Evolutionary conservation across 2,797 vertebrate genomes (phyloP).

Genomic region (Ceryle rudis): DNA sequence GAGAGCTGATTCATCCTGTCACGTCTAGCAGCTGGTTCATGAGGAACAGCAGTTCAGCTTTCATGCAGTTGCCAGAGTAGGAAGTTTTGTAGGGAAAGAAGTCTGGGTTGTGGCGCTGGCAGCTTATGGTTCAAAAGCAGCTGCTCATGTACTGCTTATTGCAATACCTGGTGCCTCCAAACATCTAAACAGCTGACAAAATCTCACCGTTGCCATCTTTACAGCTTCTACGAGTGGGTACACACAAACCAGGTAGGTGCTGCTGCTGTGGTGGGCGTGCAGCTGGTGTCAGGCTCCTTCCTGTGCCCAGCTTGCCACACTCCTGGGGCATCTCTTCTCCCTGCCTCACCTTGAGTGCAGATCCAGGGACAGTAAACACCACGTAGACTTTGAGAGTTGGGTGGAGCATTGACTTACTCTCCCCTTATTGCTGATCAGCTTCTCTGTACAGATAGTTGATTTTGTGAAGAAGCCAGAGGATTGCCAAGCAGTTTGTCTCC

Average conservation of each 20-base stretch:
- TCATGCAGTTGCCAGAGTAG: not conserved
- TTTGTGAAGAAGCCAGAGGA: not conserved
- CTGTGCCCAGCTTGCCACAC: not conserved
- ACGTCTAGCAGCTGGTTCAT: not conserved
- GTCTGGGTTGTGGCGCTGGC: not conserved
- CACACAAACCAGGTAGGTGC: accelerated
- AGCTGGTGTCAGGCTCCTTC: not conserved
- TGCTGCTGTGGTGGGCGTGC: not conserved
- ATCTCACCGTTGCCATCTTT: not conserved
- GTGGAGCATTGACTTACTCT: accelerated
- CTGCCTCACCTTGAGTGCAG: not conserved
- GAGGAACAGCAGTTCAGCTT: not conserved
- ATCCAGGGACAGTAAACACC: accelerated
- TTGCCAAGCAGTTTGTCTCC: not conserved
- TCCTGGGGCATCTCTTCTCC: not conserved
- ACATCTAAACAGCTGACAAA: not conserved
- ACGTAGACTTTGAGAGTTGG: not conserved
- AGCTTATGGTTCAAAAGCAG: not conserved
- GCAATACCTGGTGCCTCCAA: not conserved
- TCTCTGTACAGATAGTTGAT: not conserved
- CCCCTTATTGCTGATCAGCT: not conserved
- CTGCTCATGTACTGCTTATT: not conserved
- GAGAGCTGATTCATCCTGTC: not conserved
- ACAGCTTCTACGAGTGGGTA: not conserved
- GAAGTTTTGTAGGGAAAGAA: not conserved